Percentiles rank a stretch among this genome's conserved stretches.
phyloP scores from a whole-genome alignment of 1,140 invertebrate species.

The Sminthurinus signatus region DNA sequence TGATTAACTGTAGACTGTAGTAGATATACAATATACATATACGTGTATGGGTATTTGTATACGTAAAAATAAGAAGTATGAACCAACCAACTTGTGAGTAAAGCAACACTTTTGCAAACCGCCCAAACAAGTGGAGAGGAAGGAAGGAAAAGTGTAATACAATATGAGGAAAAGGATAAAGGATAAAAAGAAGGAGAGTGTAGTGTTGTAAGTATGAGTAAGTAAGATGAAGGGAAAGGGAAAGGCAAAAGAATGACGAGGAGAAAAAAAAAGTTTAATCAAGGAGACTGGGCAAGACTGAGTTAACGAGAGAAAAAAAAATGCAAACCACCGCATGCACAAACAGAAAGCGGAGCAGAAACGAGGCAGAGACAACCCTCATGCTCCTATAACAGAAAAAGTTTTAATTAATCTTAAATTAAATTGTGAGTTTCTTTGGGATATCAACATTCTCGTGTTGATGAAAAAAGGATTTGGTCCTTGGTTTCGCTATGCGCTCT shows the following conservation, averaged over 20 bases:
- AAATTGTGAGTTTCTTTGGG: slow-evolving; percentile 37
- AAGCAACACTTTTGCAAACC: no score
- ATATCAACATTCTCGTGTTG: slow-evolving; percentile 24
- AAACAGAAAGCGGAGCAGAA: background rate
- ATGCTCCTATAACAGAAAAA: slow-evolving; percentile 28
- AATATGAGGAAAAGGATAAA: no score
- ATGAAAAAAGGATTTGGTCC: slow-evolving; percentile 34
- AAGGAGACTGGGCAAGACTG: slow-evolving; percentile 20
- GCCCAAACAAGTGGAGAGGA: no score
- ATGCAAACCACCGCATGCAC: slow-evolving; percentile 18
- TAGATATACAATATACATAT: no score
- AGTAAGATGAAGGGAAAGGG: background rate
- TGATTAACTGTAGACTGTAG: slow-evolving; percentile 21
- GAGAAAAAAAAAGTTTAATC: slow-evolving; percentile 36
- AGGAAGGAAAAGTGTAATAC: no score
- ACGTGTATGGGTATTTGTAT: no score
- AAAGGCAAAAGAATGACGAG: background rate
- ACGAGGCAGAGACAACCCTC: slow-evolving; percentile 11
- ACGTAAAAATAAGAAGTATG: no score
- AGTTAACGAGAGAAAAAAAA: slow-evolving; percentile 24
- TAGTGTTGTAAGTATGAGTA: background rate
- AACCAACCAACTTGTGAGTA: no score
- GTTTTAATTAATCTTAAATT: slow-evolving; percentile 39
- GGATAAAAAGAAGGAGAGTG: no score
- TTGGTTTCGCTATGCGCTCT: slow-evolving; percentile 14